Evolutionary conservation across 1,140 invertebrate species (phyloP).

Genomic region (Portunus trituberculatus): DNA sequence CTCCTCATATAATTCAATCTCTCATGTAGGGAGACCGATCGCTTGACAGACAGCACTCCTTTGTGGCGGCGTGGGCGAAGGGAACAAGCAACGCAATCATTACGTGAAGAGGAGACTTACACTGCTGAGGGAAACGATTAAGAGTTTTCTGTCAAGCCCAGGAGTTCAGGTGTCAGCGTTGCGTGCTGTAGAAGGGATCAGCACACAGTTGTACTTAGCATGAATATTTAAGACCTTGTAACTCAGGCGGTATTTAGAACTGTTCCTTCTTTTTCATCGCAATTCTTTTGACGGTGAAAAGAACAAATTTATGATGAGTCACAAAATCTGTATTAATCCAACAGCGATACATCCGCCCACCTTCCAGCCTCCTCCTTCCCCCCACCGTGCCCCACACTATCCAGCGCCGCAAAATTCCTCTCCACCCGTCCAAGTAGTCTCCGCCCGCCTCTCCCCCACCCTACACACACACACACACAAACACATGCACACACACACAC

Average conservation of each 20-base stretch:
- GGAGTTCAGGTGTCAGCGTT: not conserved
- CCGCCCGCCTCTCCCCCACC: no score
- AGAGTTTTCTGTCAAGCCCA: not conserved
- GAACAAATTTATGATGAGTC: no score
- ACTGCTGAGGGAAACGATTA: not conserved
- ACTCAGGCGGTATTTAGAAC: not conserved
- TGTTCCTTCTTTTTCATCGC: not conserved
- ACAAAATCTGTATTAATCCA: no score
- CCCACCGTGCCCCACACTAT: no score
- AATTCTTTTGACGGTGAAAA: not conserved
- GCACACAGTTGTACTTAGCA: not conserved
- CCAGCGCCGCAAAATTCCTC: no score
- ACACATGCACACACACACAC: no score
- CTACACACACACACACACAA: no score
- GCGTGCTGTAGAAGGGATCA: not conserved
- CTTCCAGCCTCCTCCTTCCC: no score
- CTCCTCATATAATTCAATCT: not conserved
- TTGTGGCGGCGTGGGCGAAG: not conserved
- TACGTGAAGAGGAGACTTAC: not conserved
- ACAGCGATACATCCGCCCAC: no score
- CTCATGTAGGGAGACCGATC: not conserved
- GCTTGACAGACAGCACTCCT: not conserved
- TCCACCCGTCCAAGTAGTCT: no score
- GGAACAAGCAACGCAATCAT: not conserved
- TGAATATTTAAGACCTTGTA: not conserved